Conservation (phyloP, 2,888 invertebrate species). For the Drosophila mimica region DNA sequence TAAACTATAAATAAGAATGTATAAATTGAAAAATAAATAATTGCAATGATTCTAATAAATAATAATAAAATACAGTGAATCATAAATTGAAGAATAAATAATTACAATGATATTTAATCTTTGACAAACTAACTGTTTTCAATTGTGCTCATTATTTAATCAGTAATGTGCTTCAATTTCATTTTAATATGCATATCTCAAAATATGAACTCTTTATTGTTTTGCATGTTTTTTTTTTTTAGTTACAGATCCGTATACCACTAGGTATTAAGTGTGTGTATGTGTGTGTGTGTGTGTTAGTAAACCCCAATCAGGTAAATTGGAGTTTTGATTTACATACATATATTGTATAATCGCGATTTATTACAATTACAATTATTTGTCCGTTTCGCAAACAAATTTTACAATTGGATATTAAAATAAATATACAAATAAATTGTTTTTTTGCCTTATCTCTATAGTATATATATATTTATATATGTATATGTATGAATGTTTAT, state of each 20-base stretch:
- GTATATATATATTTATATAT: constrained; percentile 35
- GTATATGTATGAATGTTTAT: constrained; percentile 43
- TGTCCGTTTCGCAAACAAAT: constrained; percentile 70
- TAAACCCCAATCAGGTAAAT: constrained; percentile 10
- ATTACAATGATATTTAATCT: not conserved
- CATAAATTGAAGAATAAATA: not conserved
- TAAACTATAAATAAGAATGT: not conserved
- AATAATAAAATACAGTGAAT: not conserved
- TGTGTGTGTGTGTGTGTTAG: constrained; percentile 40
- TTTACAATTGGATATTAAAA: constrained; percentile 60
- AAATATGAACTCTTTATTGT: constrained; percentile 72
- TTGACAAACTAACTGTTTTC: not conserved
- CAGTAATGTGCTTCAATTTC: not conserved
- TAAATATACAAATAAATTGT: constrained; percentile 40
- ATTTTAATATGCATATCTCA: constrained; percentile 71
- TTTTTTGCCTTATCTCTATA: constrained; percentile 45
- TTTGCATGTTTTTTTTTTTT: constrained; percentile 4
- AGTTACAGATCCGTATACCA: constrained; percentile 49
- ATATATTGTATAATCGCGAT: constrained; percentile 25
- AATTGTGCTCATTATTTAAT: not conserved
- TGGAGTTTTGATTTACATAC: constrained; percentile 21
- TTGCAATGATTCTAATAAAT: not conserved
- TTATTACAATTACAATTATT: constrained; percentile 67
- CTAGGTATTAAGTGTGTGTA: constrained; percentile 28
- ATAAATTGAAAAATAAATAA: not conserved